These are phyloP conservation scores for Apolygus lucorum DNA, from an alignment of 1,140 invertebrate genomes.

Conservation along the genomic window DNA sequence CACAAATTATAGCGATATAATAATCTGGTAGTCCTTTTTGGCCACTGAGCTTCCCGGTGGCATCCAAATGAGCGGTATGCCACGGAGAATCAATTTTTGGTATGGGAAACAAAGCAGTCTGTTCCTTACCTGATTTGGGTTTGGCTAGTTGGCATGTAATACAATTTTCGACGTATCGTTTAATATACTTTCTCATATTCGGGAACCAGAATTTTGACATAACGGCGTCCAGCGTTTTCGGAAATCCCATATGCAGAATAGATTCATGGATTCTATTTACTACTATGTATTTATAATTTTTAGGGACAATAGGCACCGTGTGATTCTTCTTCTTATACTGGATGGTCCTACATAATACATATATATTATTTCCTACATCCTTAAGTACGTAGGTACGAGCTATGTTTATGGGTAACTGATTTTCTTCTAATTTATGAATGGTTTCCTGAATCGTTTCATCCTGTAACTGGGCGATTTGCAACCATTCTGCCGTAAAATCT, in stretches of 20 bases:
- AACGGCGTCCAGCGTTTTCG: not conserved
- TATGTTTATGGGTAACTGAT: too few relatives aligned
- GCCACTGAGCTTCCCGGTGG: constrained; percentile 3
- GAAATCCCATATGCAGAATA: not conserved
- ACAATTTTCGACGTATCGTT: constrained; percentile 17
- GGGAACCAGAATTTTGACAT: not conserved
- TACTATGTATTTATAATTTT: not conserved
- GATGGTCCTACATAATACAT: constrained; percentile 1
- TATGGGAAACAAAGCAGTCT: constrained; percentile 12
- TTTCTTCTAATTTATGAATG: too few relatives aligned
- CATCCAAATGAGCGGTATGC: constrained; percentile 14
- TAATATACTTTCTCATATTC: constrained; percentile 11
- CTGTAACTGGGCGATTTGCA: not conserved
- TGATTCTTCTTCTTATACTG: too few relatives aligned
- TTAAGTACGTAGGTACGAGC: not conserved
- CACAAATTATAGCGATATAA: too few relatives aligned
- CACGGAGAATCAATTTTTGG: not conserved
- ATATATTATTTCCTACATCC: not conserved
- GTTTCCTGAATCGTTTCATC: not conserved
- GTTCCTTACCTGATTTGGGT: constrained; percentile 2
- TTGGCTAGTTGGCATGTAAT: constrained; percentile 11
- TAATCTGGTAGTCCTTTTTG: too few relatives aligned
- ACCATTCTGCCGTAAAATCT: not conserved
- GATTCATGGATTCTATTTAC: not conserved
- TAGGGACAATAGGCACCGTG: too few relatives aligned